These are phyloP conservation scores for Hypotaenidia philippensis DNA, from an alignment of 2,797 vertebrate genomes.

Conservation along the genomic window DNA sequence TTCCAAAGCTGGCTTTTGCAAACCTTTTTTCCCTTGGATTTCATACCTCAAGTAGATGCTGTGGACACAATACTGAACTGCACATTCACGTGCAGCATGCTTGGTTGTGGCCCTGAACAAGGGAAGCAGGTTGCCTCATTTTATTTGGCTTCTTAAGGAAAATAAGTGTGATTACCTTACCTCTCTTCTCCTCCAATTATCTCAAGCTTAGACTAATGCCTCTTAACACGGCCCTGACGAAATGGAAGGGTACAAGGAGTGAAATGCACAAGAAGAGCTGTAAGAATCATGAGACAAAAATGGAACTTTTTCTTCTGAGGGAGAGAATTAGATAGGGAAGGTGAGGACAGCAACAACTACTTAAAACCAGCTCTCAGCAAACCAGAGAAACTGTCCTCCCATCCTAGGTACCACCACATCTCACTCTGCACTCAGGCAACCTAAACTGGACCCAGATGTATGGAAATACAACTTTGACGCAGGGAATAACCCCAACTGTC, in stretches of 20 bases:
- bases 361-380: background rate
- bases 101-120: background rate
- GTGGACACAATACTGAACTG: background rate
- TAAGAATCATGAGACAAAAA: background rate
- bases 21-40: background rate
- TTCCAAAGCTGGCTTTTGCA: background rate
- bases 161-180: background rate
- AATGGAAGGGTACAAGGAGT: background rate
- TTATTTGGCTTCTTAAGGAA: background rate
- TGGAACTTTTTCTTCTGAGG: background rate
- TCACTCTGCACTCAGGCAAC: background rate
- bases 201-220: background rate
- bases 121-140: background rate
- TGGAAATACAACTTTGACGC: background rate
- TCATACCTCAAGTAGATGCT: background rate
- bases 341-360: background rate
- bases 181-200: background rate
- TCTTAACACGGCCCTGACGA: background rate
- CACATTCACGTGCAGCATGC: background rate
- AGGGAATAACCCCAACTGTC: slow-evolving; percentile 6
- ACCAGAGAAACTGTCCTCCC: background rate
- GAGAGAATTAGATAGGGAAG: background rate
- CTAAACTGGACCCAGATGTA: background rate
- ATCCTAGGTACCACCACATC: background rate
- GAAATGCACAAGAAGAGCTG: background rate